Base-by-base conservation (phyloP, 2,797 vertebrate species). In the Paramormyrops hopkinsi region DNA sequence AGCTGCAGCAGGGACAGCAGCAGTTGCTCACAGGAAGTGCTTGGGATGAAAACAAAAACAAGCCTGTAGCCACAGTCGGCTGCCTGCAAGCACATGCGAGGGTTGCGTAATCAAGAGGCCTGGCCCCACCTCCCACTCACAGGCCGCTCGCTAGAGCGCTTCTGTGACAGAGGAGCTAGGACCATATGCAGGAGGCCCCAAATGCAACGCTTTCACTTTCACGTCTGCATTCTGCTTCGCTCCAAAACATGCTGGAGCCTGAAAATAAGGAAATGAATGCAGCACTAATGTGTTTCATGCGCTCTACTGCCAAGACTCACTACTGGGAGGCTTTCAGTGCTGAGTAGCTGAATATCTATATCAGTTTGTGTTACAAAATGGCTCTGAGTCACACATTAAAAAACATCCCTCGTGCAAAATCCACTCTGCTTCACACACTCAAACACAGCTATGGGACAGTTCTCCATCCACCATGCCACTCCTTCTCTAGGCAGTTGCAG, bases 81-180 rank as follows among this genome's bases (percentile, higher is more conserved):
- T 93, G 89, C 90, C 93, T 93, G 92, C 89, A 91, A 93, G 84
- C 59, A 85, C 90, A 85, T 89, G 87, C 92, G 92, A 88, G 91
- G 92, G 92, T 95, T 95, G 95, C 94, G 93, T 94, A 95, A 95
- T 93, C 92, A 89, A 88, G 73, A 94, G 88, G 91, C 94, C 92
- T 93, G 92, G 87, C 92, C 93, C 33, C 59, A 14, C 79, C 86
- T 79, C 88, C 25, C 9, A 59, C 56, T 84, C 90, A 79, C 33
- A 56, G 91, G 90, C 92, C 92, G 92, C 91, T 92, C 5, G 14
- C 82, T 17, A 89, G 91, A 91, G 90, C 88, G 48, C 73, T 82
- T 73, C 79, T 44, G 89, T 11, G 0, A 62, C 88, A 73, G 88
- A 86, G 22, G 83, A 54, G 90, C 90, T 88, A 83, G 89, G 91